phyloP scores from a whole-genome alignment of 2,888 invertebrate species.

The Julus scandinavius region DNA sequence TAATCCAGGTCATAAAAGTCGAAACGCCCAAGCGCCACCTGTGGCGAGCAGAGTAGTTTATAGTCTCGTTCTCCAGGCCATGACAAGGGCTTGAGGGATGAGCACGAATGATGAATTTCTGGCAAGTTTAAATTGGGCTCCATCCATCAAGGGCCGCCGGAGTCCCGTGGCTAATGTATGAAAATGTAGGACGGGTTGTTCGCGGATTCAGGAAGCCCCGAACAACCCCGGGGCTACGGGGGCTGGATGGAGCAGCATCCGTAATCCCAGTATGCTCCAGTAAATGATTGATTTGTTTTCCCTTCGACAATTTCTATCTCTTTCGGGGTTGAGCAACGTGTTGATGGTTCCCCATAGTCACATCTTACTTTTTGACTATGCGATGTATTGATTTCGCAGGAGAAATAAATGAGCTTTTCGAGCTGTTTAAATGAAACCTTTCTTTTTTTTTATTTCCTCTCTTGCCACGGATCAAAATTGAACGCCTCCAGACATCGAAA shows the following conservation, averaged over 20 bases:
- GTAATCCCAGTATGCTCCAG: constrained; percentile 9
- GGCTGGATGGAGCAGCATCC: not conserved
- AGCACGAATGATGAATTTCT: constrained; percentile 15
- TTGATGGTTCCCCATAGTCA: constrained; percentile 30
- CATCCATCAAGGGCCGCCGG: constrained; percentile 23
- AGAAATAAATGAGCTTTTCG: constrained; percentile 31
- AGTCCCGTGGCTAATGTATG: not conserved
- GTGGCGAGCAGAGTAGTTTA: not conserved
- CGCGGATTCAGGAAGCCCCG: constrained; percentile 19
- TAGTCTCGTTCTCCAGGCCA: not conserved
- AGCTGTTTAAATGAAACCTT: constrained; percentile 42
- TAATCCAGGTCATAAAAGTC: too few species aligned
- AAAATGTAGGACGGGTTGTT: not conserved
- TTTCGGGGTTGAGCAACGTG: constrained; percentile 14
- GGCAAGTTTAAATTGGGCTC: constrained; percentile 28
- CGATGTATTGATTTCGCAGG: constrained; percentile 9
- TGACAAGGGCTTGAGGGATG: constrained; percentile 35
- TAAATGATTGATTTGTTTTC: constrained; percentile 42
- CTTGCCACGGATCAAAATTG: constrained; percentile 8
- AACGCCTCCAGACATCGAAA: not conserved
- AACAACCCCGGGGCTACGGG: not conserved
- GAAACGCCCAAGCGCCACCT: not conserved
- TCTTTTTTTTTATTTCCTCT: not conserved
- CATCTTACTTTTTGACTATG: constrained; percentile 36
- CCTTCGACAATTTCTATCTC: constrained; percentile 39